Percentiles rank a stretch among this genome's conserved stretches.
Conservation (phyloP, 1,140 invertebrate genomes). For the Colletes gigas region DNA sequence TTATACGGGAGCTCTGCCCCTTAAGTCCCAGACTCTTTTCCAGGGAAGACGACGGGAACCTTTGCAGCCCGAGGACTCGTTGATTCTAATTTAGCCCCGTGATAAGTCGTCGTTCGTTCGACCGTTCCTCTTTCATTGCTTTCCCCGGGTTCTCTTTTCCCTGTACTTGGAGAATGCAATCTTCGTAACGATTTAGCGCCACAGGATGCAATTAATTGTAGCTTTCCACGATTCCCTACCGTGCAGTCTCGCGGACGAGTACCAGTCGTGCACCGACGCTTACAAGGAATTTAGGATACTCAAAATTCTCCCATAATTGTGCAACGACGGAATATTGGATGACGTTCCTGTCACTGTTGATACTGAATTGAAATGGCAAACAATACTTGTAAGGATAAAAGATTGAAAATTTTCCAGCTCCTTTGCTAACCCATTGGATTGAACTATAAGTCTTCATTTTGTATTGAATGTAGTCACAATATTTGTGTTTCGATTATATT, state of each 20-base stretch:
- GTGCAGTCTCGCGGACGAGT: neutral
- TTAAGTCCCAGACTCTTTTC: conserved; percentile 20
- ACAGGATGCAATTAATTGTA: neutral
- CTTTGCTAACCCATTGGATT: no score
- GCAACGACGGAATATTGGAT: neutral
- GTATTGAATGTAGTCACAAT: no score
- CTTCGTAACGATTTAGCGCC: conserved; percentile 10
- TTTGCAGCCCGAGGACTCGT: conserved; percentile 6
- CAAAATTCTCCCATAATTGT: neutral
- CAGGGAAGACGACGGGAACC: neutral
- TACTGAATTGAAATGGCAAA: no score
- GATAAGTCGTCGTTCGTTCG: conserved; percentile 36
- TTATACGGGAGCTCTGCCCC: conserved; percentile 47
- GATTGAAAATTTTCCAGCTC: no score
- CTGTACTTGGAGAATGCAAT: neutral
- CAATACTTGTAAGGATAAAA: no score
- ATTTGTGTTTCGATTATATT: no score
- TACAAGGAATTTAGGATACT: neutral
- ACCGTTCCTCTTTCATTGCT: conserved; percentile 4
- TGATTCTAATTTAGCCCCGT: conserved; percentile 35
- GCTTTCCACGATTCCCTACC: no score
- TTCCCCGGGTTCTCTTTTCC: neutral
- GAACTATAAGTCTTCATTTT: no score
- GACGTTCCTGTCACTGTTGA: no score
- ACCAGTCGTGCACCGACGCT: neutral